phyloP scores from a whole-genome alignment of 2,888 invertebrate species.

The Ctena decussata region DNA sequence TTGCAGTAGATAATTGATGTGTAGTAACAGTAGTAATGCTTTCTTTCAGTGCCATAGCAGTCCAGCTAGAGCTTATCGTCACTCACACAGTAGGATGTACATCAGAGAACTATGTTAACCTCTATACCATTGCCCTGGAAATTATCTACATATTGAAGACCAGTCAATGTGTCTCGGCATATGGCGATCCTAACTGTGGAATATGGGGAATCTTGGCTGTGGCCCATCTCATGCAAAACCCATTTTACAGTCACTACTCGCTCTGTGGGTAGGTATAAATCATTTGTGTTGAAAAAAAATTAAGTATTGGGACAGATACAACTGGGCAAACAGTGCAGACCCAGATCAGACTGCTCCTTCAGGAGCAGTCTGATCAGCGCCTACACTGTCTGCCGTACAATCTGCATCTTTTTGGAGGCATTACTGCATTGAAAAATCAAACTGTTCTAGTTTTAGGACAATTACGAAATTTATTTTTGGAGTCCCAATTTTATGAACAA shows the following conservation, averaged over 20 bases:
- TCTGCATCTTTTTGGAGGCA: too few species aligned
- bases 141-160: conserved; percentile 32
- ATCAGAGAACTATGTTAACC: conserved; percentile 6
- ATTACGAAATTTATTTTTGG: too few species aligned
- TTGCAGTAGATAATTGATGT: too few species aligned
- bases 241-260: conserved; percentile 27
- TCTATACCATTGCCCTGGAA: conserved; percentile 32
- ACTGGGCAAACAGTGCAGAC: too few species aligned
- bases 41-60: not conserved
- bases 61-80: conserved; percentile 33
- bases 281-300: too few species aligned
- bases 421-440: too few species aligned
- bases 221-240: conserved; percentile 29
- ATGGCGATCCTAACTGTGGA: conserved; percentile 56
- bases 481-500: too few species aligned
- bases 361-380: too few species aligned
- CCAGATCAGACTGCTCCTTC: too few species aligned
- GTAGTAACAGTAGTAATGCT: not conserved
- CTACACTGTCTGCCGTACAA: too few species aligned
- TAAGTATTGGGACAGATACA: too few species aligned
- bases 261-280: conserved; percentile 47
- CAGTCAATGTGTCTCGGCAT: conserved; percentile 43
- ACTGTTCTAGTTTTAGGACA: too few species aligned
- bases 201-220: conserved; percentile 44
- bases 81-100: conserved; percentile 37